A percentile compares a stretch with the other conserved stretches of the same genome.
phyloP scores from a whole-genome alignment of 2,113 vertebrate genomes.

The Thunnus maccoyii region DNA sequence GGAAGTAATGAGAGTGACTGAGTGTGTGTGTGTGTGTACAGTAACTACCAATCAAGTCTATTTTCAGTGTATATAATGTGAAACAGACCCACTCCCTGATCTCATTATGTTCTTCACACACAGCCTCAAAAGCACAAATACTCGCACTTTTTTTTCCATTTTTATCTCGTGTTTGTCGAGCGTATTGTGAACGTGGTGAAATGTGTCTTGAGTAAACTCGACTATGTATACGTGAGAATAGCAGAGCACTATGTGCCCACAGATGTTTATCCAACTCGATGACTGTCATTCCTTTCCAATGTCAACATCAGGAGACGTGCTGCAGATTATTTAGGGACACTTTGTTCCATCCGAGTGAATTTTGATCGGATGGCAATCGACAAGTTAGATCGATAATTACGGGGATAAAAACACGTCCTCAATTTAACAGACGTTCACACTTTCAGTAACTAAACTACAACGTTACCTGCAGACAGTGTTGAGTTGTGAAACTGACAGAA shows the following conservation, averaged over 20 bases:
- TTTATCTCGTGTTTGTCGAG: conserved; percentile 18
- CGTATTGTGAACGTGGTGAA: neutral
- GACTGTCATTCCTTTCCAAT: too few relatives aligned
- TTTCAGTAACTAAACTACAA: neutral
- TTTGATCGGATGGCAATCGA: neutral
- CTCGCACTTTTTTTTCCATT: neutral
- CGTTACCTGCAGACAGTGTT: too few relatives aligned
- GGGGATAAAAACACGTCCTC: too few relatives aligned
- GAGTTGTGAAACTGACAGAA: too few relatives aligned
- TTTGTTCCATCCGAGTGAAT: neutral
- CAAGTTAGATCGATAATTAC: too few relatives aligned
- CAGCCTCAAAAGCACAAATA: neutral
- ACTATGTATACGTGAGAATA: neutral
- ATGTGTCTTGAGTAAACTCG: neutral
- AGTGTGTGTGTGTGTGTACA: neutral
- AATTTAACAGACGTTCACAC: too few relatives aligned
- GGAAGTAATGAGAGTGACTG: too few relatives aligned
- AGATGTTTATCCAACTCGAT: too few relatives aligned
- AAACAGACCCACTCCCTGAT: neutral
- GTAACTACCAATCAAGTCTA: neutral
- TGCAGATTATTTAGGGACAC: neutral
- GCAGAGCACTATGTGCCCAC: too few relatives aligned
- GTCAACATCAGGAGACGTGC: neutral
- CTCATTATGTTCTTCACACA: neutral
- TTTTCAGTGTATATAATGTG: conserved; percentile 9